A percentile compares a stretch with the other conserved stretches of the same genome.
Evolutionary conservation across 2,113 vertebrate genomes (phyloP).

Genomic region (Peromyscus polionotus): DNA sequence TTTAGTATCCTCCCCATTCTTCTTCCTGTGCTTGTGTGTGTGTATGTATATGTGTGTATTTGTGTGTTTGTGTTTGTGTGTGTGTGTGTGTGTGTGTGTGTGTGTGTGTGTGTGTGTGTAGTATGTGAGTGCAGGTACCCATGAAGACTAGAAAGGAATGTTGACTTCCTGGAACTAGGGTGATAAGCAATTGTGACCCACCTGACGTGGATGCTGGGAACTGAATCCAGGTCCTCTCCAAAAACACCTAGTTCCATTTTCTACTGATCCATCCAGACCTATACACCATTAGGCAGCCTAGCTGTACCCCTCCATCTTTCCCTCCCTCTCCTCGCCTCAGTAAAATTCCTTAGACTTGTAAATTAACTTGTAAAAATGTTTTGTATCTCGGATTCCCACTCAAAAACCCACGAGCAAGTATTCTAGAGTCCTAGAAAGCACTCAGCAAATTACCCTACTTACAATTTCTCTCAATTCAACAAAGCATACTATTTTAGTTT

Average conservation of each 20-base stretch:
- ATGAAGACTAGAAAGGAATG: not conserved
- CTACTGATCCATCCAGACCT: not conserved
- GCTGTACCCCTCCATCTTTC: no score
- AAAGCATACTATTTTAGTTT: slow-evolving; percentile 3
- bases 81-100: not conserved
- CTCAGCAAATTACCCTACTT: not conserved
- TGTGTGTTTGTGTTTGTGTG: not conserved
- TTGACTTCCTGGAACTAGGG: not conserved
- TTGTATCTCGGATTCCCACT: not conserved
- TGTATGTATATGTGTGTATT: not conserved
- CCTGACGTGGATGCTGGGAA: not conserved
- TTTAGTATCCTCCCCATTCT: no score
- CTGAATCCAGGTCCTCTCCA: not conserved
- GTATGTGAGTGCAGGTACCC: not conserved
- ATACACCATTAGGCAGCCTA: not conserved
- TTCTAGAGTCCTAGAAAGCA: not conserved
- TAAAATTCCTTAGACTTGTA: slow-evolving; percentile 2
- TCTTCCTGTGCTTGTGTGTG: not conserved
- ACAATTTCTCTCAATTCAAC: not conserved
- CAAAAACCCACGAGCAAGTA: not conserved
- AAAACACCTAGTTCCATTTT: not conserved
- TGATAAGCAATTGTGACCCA: not conserved
- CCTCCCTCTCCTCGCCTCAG: not conserved
- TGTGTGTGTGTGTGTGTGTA: not conserved
- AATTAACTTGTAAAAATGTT: not conserved